Evolutionary conservation across 2,113 vertebrate species (phyloP).

Genomic region (Apodemus sylvaticus): DNA sequence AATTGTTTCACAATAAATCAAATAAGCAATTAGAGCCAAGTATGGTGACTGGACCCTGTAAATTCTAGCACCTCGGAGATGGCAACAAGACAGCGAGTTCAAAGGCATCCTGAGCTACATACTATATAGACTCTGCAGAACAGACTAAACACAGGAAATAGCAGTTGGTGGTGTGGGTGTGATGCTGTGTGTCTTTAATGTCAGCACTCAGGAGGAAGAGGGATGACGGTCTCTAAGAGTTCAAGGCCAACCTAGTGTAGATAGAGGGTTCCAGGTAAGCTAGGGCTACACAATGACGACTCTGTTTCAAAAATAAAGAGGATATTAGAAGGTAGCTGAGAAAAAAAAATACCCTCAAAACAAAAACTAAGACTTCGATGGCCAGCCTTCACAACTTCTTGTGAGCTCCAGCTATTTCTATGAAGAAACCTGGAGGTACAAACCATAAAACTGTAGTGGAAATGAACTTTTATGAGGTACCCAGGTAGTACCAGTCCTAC

Average conservation of each 20-base stretch:
- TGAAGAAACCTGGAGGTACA: neutral
- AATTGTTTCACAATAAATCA: conserved; percentile 43
- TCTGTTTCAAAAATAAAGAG: neutral
- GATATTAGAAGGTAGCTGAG: neutral
- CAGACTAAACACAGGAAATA: neutral
- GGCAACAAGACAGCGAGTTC: neutral
- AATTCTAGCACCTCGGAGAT: neutral
- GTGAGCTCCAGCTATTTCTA: neutral
- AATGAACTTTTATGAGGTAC: neutral
- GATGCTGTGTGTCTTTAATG: neutral
- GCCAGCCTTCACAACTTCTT: neutral
- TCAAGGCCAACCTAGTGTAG: neutral
- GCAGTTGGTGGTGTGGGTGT: neutral
- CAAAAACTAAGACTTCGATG: neutral
- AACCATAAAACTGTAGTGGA: neutral
- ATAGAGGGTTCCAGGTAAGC: neutral
- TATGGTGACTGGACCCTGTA: neutral
- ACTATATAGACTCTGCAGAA: neutral
- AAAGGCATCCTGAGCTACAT: neutral
- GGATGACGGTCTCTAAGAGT: neutral
- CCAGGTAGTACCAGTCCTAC: neutral
- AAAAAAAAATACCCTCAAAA: conserved; percentile 45
- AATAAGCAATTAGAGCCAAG: neutral
- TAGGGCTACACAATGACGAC: neutral
- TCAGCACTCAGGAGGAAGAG: neutral